phyloP scores from a whole-genome alignment of 2,797 vertebrate genomes.

The Rhinatrema bivittatum region DNA sequence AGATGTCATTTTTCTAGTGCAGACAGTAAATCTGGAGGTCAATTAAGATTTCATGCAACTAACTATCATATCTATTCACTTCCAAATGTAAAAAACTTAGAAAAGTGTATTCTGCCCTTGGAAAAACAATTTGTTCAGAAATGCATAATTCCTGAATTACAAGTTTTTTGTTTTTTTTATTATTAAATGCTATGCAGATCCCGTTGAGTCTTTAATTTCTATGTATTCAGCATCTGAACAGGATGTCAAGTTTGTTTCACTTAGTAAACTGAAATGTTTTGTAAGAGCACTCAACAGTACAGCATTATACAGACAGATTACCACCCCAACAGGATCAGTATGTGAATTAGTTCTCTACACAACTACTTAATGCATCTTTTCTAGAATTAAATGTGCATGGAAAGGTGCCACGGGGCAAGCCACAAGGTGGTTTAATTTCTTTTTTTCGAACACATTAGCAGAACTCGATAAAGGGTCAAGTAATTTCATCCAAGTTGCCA shows the following conservation, averaged over 20 bases:
- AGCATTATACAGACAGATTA: conserved; percentile 41
- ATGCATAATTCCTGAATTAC: too few species aligned
- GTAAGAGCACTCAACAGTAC: conserved; percentile 25
- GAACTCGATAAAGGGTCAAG: conserved; percentile 80
- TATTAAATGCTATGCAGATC: conserved; percentile 11
- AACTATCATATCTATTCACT: too few species aligned
- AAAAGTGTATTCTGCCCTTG: too few species aligned
- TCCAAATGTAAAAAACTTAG: too few species aligned
- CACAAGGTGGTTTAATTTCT: conserved; percentile 67
- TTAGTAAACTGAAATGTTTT: conserved; percentile 32
- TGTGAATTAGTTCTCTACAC: conserved; percentile 59
- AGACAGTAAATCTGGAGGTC: too few species aligned
- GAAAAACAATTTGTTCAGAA: too few species aligned
- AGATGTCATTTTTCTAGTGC: too few species aligned
- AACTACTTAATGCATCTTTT: conserved; percentile 75
- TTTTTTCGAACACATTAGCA: conserved; percentile 77
- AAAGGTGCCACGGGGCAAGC: conserved; percentile 58
- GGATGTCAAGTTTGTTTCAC: conserved; percentile 12
- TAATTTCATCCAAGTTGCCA: conserved; percentile 80
- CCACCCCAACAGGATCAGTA: conserved; percentile 22
- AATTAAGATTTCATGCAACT: too few species aligned
- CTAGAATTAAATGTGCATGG: conserved; percentile 70
- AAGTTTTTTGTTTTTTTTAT: too few species aligned
- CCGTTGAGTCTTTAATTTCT: conserved; percentile 7
- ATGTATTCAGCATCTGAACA: conserved; percentile 1